These are phyloP conservation scores for Monochamus alternatus DNA, from an alignment of 2,888 invertebrate genomes.

Conservation along the genomic window DNA sequence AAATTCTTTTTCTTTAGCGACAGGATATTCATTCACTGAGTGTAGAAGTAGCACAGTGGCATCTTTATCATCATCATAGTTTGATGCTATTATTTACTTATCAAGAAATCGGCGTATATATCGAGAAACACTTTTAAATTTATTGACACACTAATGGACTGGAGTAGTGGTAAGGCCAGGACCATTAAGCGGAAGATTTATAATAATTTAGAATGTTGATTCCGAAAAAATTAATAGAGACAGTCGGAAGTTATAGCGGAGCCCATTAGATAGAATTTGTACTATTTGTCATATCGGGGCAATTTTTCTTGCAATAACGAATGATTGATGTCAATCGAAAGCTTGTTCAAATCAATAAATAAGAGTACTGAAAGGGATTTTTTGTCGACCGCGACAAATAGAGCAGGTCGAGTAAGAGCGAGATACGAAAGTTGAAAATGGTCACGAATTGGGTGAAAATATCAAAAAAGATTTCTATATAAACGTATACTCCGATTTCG, in stretches of 20 bases:
- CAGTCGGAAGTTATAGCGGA: background rate
- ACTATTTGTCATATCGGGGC: constrained; percentile 3
- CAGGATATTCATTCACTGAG: too few relatives aligned
- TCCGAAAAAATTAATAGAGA: background rate
- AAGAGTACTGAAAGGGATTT: background rate
- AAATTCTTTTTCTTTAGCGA: too few relatives aligned
- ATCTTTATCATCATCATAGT: too few relatives aligned
- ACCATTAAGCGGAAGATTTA: too few relatives aligned
- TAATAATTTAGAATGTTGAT: background rate
- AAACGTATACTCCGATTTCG: too few relatives aligned
- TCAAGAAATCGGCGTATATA: too few relatives aligned
- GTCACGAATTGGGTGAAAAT: constrained; percentile 1
- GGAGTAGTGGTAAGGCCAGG: too few relatives aligned
- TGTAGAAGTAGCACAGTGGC: too few relatives aligned
- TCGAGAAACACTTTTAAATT: too few relatives aligned
- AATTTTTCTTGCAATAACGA: constrained; percentile 10
- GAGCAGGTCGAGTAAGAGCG: background rate
- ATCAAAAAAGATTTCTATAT: constrained; percentile 3
- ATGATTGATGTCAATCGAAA: constrained; percentile 20
- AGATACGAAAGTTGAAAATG: background rate
- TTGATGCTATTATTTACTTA: too few relatives aligned
- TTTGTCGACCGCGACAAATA: constrained; percentile 4
- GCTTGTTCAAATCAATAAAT: constrained; percentile 15
- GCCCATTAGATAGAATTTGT: constrained; percentile 3
- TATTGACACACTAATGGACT: too few relatives aligned